These are phyloP conservation scores for Lagodon rhomboides DNA, from an alignment of 2,797 vertebrate species.

Conservation along the genomic window DNA sequence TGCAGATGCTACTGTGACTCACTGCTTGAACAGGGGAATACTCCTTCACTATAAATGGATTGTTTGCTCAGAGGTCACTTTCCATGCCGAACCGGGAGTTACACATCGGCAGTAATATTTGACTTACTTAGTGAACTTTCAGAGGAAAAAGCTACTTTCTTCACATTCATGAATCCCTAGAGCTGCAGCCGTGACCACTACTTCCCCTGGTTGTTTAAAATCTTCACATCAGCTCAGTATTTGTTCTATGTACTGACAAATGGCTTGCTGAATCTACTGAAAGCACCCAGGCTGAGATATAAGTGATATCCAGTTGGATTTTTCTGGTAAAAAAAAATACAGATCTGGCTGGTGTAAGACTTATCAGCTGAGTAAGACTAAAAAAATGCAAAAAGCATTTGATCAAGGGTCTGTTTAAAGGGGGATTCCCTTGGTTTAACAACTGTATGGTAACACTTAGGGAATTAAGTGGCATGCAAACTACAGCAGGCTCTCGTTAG, in stretches of 20 bases:
- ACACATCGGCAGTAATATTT: constrained; percentile 19
- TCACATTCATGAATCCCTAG: neutral
- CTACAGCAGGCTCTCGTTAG: constrained; percentile 14
- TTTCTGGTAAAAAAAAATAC: neutral
- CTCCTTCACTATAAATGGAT: constrained; percentile 72
- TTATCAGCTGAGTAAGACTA: neutral
- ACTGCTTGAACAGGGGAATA: constrained; percentile 59
- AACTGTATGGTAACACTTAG: constrained; percentile 10
- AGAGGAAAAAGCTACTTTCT: constrained; percentile 2
- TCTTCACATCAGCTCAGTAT: neutral
- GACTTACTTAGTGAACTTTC: neutral
- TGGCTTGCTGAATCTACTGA: neutral
- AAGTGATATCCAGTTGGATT: neutral
- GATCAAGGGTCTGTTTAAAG: constrained; percentile 12
- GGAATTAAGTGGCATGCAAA: constrained; percentile 38
- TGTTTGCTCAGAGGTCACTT: constrained; percentile 53
- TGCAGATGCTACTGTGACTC: constrained; percentile 76
- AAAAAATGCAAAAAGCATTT: constrained; percentile 4
- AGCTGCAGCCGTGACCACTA: neutral
- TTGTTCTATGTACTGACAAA: neutral
- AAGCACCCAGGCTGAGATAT: neutral
- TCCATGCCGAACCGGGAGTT: constrained; percentile 1
- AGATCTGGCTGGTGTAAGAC: neutral
- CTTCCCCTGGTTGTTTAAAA: constrained; percentile 19
- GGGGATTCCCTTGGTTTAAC: constrained; percentile 18